A percentile compares a stretch with the other conserved stretches of the same genome.
Evolutionary conservation across 2,888 invertebrate species (phyloP).

Genomic region (Thalpophila matura): DNA sequence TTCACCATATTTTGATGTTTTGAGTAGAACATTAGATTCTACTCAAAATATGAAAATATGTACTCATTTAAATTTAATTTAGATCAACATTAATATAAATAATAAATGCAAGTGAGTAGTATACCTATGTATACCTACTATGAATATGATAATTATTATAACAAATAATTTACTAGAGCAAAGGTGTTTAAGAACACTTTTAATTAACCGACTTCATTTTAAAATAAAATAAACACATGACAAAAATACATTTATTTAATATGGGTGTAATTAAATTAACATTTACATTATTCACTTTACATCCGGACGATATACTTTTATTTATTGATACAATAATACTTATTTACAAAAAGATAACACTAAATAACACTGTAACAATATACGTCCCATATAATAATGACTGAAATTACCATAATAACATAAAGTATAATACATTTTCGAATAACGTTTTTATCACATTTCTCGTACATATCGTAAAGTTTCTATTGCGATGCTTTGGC

Average conservation of each 20-base stretch:
- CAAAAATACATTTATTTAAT: conserved; percentile 57
- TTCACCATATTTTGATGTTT: conserved; percentile 20
- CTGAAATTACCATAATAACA: conserved; percentile 75
- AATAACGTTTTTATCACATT: conserved; percentile 76
- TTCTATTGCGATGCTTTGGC: conserved; percentile 71
- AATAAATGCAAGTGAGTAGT: too few species aligned
- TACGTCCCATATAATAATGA: conserved; percentile 80
- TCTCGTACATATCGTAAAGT: conserved; percentile 72
- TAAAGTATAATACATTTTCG: conserved; percentile 68
- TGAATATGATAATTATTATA: too few species aligned
- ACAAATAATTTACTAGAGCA: too few species aligned
- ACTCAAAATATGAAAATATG: too few species aligned
- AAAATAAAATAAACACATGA: conserved; percentile 19
- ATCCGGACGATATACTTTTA: conserved; percentile 59
- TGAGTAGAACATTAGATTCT: neutral
- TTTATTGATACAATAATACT: conserved; percentile 67
- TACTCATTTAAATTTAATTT: too few species aligned
- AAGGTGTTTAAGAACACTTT: neutral
- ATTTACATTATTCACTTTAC: conserved; percentile 58
- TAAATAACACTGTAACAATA: conserved; percentile 79
- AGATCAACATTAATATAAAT: too few species aligned
- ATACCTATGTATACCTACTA: too few species aligned
- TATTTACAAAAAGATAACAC: conserved; percentile 75
- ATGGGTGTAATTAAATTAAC: conserved; percentile 51
- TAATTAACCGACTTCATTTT: neutral